phyloP scores from a whole-genome alignment of 2,888 invertebrate species.

The Amblyjoppa proteus region DNA sequence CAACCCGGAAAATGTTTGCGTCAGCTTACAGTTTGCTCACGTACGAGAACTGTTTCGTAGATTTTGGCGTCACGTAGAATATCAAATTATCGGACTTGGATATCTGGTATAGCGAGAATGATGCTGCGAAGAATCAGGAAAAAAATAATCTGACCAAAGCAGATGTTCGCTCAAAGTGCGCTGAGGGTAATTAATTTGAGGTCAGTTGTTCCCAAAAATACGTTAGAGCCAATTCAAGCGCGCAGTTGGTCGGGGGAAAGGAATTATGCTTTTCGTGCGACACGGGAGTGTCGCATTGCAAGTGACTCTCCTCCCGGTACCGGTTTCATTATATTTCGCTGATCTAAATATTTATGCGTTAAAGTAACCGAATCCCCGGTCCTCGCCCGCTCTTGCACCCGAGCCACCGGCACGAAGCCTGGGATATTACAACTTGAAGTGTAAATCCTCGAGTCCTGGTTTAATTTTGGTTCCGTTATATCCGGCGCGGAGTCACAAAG shows the following conservation, averaged over 20 bases:
- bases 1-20: conserved; percentile 14
- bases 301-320: neutral
- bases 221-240: neutral
- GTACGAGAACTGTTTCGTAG: conserved; percentile 9
- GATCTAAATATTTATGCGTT: conserved; percentile 62
- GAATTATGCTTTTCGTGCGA: neutral
- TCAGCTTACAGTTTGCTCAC: conserved; percentile 10
- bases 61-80: neutral
- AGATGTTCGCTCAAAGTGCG: neutral
- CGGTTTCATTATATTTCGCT: neutral
- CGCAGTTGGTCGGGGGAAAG: neutral
- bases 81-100: conserved; percentile 15
- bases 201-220: neutral
- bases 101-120: neutral
- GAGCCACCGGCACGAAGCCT: conserved; percentile 28
- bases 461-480: conserved; percentile 51
- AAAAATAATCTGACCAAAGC: neutral
- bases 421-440: conserved; percentile 57
- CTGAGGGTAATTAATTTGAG: neutral
- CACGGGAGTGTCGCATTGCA: neutral
- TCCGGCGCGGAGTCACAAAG: conserved; percentile 14
- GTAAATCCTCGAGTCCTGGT: conserved; percentile 61
- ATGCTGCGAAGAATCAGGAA: neutral
- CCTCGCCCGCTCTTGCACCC: conserved; percentile 11
- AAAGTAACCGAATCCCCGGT: conserved; percentile 48